A percentile compares a stretch with the other conserved stretches of the same genome.
Conservation (phyloP, 2,113 vertebrate species). For the Sebastes fasciatus region DNA sequence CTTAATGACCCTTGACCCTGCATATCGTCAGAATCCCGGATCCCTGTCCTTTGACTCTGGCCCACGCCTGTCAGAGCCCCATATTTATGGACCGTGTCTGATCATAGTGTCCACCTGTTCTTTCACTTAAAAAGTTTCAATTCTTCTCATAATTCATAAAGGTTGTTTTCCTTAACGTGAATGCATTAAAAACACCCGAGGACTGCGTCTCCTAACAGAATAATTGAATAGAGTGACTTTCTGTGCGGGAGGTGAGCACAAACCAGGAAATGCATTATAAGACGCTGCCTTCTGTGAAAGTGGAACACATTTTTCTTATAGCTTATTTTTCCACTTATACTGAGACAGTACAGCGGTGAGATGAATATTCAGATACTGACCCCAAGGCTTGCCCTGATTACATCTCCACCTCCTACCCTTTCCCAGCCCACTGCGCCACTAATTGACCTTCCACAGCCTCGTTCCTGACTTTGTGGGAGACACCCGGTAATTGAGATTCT, state of each 20-base stretch:
- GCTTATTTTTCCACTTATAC: constrained; percentile 8
- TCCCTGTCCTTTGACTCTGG: constrained; percentile 38
- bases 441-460: constrained; percentile 9
- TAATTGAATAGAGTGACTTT: background rate
- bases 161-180: constrained; percentile 16
- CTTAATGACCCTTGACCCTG: constrained; percentile 65
- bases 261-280: constrained; percentile 4
- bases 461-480: constrained; percentile 68
- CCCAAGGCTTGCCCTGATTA: constrained; percentile 5
- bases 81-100: constrained; percentile 76
- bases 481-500: constrained; percentile 72
- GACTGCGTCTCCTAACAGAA: background rate
- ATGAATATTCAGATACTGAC: constrained; percentile 31
- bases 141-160: constrained; percentile 61
- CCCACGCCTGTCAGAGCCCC: constrained; percentile 52
- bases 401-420: background rate
- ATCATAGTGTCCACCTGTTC: constrained; percentile 77
- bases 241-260: background rate
- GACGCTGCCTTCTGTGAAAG: background rate
- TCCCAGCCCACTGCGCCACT: background rate
- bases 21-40: constrained; percentile 52
- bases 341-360: background rate
- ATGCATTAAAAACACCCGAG: background rate
- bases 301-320: background rate
- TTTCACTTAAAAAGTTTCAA: constrained; percentile 68